phyloP scores from a whole-genome alignment of 2,113 vertebrate species.

The Mionectes macconnelli region DNA sequence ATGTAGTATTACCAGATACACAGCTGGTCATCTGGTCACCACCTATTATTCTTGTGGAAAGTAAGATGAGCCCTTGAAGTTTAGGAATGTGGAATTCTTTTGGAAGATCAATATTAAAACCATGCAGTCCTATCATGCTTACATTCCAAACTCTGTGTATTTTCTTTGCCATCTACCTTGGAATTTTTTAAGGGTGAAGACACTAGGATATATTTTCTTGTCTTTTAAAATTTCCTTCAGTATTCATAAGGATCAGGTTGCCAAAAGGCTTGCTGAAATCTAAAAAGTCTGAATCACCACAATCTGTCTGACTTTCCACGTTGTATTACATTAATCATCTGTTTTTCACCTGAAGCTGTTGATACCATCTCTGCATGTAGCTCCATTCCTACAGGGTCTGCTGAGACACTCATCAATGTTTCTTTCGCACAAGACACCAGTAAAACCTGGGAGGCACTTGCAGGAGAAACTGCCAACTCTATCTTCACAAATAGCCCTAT shows the following conservation, averaged over 20 bases:
- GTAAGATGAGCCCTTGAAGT: not conserved
- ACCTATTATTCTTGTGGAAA: not conserved
- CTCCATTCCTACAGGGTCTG: constrained; percentile 89
- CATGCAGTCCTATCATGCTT: not conserved
- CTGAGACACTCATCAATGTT: constrained; percentile 90
- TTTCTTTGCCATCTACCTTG: not conserved
- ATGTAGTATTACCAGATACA: not conserved
- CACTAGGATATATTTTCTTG: not conserved
- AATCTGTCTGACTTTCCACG: not conserved
- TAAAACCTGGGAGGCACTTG: constrained; percentile 85
- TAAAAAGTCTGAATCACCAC: not conserved
- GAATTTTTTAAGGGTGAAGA: not conserved
- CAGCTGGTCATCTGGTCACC: not conserved
- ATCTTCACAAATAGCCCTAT: constrained; percentile 89
- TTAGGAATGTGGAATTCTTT: not conserved
- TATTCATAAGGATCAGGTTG: not conserved
- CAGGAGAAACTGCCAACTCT: constrained; percentile 83
- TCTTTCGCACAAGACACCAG: constrained; percentile 85
- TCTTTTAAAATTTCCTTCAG: not conserved
- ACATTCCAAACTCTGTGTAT: not conserved
- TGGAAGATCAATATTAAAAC: not conserved
- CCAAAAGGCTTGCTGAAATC: not conserved
- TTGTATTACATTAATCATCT: not conserved
- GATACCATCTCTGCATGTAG: constrained; percentile 84
- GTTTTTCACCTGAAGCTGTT: constrained; percentile 86